Percentiles rank a stretch among this genome's conserved stretches.
These are phyloP conservation scores for Engraulis encrasicolus DNA, from an alignment of 2,113 vertebrate genomes.

Conservation along the genomic window DNA sequence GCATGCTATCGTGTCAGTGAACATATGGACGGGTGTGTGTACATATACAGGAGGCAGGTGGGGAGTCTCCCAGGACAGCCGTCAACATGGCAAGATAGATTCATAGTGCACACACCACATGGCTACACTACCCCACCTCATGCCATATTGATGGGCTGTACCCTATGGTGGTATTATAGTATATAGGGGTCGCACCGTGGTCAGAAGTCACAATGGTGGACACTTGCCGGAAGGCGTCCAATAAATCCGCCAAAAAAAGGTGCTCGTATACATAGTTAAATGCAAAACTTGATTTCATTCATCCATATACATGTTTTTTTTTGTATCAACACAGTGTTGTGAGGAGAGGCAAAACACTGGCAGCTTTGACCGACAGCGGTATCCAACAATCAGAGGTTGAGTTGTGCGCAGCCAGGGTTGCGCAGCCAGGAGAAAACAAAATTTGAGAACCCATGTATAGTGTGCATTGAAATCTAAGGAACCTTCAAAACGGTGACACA, in stretches of 20 bases:
- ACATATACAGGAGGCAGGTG: slow-evolving; percentile 19
- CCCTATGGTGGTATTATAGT: not conserved
- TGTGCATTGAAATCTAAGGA: not conserved
- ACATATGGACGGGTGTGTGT: slow-evolving; percentile 11
- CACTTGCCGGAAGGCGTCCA: not conserved
- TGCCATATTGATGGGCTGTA: slow-evolving; percentile 12
- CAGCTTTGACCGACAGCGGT: too few relatives aligned
- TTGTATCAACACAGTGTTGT: too few relatives aligned
- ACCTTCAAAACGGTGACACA: too few relatives aligned
- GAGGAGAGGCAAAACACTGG: too few relatives aligned
- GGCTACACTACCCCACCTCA: slow-evolving; percentile 43
- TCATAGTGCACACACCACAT: slow-evolving; percentile 32
- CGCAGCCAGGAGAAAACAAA: too few relatives aligned
- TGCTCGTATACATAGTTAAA: too few relatives aligned
- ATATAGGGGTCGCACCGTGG: not conserved
- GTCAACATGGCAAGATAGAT: slow-evolving; percentile 23
- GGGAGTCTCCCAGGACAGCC: not conserved
- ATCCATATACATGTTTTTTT: too few relatives aligned
- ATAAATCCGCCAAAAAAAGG: not conserved
- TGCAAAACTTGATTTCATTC: too few relatives aligned
- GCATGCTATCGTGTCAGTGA: slow-evolving; percentile 27
- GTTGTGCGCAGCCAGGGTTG: too few relatives aligned
- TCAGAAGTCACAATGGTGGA: not conserved
- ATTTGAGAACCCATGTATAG: too few relatives aligned
- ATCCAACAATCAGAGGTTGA: too few relatives aligned